Evolutionary conservation across 2,113 vertebrate genomes (phyloP), one percentile per base, ranked within the genome.

Genomic region (Lepisosteus oculatus): DNA sequence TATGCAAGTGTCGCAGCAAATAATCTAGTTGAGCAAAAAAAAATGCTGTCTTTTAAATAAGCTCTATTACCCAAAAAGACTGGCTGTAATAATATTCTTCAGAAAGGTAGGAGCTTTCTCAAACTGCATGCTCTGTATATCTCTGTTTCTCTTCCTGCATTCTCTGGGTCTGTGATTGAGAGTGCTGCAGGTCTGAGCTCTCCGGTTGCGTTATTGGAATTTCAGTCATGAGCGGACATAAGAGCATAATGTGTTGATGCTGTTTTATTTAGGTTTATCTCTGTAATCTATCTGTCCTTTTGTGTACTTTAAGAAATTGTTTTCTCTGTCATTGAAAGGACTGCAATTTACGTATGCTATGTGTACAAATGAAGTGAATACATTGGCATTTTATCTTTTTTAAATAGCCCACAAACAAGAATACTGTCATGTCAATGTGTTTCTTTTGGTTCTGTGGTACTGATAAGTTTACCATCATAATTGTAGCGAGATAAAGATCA

Each of bases 1-100:
- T 29, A 8, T 44, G 61, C 17, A 17, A 65, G 44, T 51, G 29
- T 54, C 41, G 66, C 66, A 74, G 59, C 54, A 69, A 17, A 55
- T 17, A 59, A 65, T 71, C 56, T 65, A 6, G 11, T 15, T 47
- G 15, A 57, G 29, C 12, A 3, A n/a, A 69, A 7, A 8, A 43
- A 51, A 51, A 51, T 51, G 11, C 63, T 43, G 63, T 3, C 11
- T 3, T 11, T 45, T 43, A 29, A 44, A 13, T 65, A 13, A 43
- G 63, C 11, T 11, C 63, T 3, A 13, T 45, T 29, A 29, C 43
- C 45, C 12, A 5, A 4, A 47, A 66, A 41, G 6, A 14, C 14
- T 15, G 13, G 64, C 11, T 44, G 43, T 47, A 15, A 45, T 51
- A 51, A 51, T 9, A 51, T 51, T 61, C 14, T 43, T 70, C 74